Conservation (phyloP, 1,140 invertebrate species). For the Phenacoccus solenopsis region DNA sequence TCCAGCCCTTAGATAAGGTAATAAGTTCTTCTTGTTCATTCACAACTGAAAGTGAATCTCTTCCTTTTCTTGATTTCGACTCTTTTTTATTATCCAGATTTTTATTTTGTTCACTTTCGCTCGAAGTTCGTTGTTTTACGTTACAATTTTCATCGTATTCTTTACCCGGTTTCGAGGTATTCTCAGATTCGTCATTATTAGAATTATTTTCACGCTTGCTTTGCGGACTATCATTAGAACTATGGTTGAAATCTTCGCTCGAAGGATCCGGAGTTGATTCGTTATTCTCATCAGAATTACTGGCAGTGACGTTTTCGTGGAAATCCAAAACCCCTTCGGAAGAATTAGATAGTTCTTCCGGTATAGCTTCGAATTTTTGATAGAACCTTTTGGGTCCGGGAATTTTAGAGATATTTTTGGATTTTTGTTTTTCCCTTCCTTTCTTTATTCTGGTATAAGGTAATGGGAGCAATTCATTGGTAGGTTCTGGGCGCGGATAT, state of each 20-base stretch:
- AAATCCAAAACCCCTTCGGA: neutral
- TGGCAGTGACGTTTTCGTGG: too few relatives aligned
- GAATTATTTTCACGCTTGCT: neutral
- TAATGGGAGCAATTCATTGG: neutral
- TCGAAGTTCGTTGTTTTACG: neutral
- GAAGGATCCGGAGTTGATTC: slow-evolving; percentile 7
- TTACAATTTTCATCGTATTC: neutral
- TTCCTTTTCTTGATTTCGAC: neutral
- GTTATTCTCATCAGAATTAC: neutral
- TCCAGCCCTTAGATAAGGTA: slow-evolving; percentile 32
- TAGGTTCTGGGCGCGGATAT: neutral
- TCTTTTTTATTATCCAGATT: slow-evolving; percentile 4
- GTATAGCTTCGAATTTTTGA: slow-evolving; percentile 27
- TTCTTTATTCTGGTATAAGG: neutral
- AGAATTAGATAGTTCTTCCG: slow-evolving; percentile 23
- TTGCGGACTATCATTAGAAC: neutral
- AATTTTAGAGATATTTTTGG: slow-evolving; percentile 5
- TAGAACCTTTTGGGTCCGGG: slow-evolving; percentile 11
- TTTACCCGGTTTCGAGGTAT: neutral
- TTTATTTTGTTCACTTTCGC: neutral
- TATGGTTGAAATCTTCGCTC: slow-evolving; percentile 6
- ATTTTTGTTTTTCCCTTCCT: neutral
- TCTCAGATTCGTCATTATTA: neutral
- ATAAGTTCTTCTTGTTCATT: slow-evolving; percentile 28
- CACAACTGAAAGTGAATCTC: slow-evolving; percentile 7